These are phyloP conservation scores for Gallirallus australis DNA, from an alignment of 2,797 vertebrate genomes.

Conservation along the genomic window DNA sequence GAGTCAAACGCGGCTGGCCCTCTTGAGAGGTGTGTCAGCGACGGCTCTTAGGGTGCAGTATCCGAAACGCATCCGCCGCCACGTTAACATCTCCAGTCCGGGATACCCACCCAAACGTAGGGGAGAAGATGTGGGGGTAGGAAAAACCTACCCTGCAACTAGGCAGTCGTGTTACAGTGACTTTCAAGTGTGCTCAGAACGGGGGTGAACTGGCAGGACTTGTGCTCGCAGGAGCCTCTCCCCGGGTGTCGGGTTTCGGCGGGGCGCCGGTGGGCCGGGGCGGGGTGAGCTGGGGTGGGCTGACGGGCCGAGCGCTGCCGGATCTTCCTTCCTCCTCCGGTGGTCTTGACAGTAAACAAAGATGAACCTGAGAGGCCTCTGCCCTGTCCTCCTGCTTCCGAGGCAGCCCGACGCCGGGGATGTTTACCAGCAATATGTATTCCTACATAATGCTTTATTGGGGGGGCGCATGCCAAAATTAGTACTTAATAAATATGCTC, in stretches of 20 bases:
- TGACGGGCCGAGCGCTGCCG: no score
- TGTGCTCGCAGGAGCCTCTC: not conserved
- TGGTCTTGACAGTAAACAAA: not conserved
- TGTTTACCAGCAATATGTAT: accelerated
- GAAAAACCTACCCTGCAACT: accelerated
- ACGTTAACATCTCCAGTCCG: no score
- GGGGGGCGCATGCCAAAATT: not conserved
- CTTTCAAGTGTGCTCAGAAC: not conserved
- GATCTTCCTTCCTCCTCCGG: accelerated
- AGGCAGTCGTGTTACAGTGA: no score
- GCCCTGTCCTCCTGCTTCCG: not conserved
- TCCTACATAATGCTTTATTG: accelerated
- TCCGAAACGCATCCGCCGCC: not conserved
- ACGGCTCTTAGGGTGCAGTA: accelerated
- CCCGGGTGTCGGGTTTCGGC: no score
- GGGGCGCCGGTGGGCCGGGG: not conserved
- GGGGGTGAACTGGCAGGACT: not conserved
- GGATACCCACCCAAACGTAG: accelerated
- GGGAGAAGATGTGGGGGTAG: no score
- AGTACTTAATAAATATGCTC: accelerated
- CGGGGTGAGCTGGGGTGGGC: no score
- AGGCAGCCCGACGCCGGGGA: not conserved
- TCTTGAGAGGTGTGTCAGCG: not conserved
- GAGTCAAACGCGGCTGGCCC: not conserved
- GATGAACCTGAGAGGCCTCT: not conserved